Evolutionary conservation across 2,888 invertebrate genomes (phyloP).

Genomic region (Isotomurus palustris): DNA sequence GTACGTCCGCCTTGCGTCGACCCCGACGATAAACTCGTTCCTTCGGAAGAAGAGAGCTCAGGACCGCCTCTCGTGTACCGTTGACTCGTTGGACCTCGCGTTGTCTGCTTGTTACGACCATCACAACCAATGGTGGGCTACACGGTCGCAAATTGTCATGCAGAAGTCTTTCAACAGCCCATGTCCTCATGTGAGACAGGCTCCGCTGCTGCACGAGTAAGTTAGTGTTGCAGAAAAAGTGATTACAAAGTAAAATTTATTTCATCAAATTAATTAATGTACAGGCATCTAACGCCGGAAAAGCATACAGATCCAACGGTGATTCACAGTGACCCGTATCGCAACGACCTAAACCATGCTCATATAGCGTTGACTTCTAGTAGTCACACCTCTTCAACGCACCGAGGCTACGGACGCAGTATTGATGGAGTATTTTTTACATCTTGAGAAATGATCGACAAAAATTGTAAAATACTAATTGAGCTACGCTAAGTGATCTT

Average conservation of each 20-base stretch:
- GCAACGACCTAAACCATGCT: constrained; percentile 20
- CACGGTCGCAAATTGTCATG: constrained; percentile 13
- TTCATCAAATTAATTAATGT: too few relatives aligned
- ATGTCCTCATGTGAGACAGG: too few relatives aligned
- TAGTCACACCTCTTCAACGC: constrained; percentile 25
- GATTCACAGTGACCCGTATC: constrained; percentile 11
- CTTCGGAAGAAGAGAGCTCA: constrained; percentile 8
- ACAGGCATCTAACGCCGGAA: too few relatives aligned
- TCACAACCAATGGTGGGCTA: constrained; percentile 32
- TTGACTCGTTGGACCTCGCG: constrained; percentile 28
- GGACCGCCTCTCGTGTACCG: not conserved
- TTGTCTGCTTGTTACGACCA: constrained; percentile 30
- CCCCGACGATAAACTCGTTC: constrained; percentile 16
- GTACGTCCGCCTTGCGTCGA: constrained; percentile 15
- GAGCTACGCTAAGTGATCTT: too few relatives aligned
- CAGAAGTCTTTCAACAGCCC: too few relatives aligned
- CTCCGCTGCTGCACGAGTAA: too few relatives aligned
- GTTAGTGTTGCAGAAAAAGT: too few relatives aligned
- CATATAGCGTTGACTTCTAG: constrained; percentile 19
- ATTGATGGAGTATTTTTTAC: constrained; percentile 23
- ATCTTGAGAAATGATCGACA: too few relatives aligned
- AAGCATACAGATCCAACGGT: too few relatives aligned
- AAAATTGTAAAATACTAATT: too few relatives aligned
- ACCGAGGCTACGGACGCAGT: constrained; percentile 34
- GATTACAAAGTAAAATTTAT: too few relatives aligned